Base-by-base conservation (phyloP, 2,888 invertebrate species). In the Neoascia interrupta region DNA sequence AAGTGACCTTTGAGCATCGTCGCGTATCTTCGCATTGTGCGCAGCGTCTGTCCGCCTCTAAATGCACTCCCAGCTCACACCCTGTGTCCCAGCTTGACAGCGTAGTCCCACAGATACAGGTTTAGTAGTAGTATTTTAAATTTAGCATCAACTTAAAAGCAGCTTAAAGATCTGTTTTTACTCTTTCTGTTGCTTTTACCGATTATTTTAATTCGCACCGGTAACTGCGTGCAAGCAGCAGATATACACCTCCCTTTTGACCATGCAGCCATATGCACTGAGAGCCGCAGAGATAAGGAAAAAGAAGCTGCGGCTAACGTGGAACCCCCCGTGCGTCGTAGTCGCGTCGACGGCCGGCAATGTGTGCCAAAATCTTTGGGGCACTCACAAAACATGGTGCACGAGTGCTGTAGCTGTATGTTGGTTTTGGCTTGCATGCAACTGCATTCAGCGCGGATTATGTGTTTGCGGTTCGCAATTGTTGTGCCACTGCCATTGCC, bases 401-500 rank as follows among this genome's bases (percentile, higher is more conserved):
- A n/a, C 45, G 45, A 45, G 54, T 58, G 54, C 63, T 41, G 31
- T 39, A 43, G 15, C 60, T 51, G 49, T 36, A 16, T 68, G 64
- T 39, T 64, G 19, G n/a, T 69, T 72, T 76, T 26, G 56, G 64
- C 51, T 73, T 68, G 79, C 79, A 73, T 72, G 72, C 76, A 72
- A 72, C 49, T 43, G 34, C 61, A 21, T 8, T 6, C 15, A 49
- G 51, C 37, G 15, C 53, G 72, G 76, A 76, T 76, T 76, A 64
- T 72, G 56, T 69, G n/a, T 76, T 43, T 76, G 64, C 54, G 70
- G 76, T 70, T 76, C 70, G 60, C 64, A 76, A 66, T 66, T 73
- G 79, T 79, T 79, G 79, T 73, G 73, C 79, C 79, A 79, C 79
- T 73, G 73, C 79, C 53, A 66, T 72, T 79, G 61, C 73, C 73